These are phyloP conservation scores for Steinernema hermaphroditum DNA, from an alignment of 2,888 invertebrate species.

Conservation along the genomic window DNA sequence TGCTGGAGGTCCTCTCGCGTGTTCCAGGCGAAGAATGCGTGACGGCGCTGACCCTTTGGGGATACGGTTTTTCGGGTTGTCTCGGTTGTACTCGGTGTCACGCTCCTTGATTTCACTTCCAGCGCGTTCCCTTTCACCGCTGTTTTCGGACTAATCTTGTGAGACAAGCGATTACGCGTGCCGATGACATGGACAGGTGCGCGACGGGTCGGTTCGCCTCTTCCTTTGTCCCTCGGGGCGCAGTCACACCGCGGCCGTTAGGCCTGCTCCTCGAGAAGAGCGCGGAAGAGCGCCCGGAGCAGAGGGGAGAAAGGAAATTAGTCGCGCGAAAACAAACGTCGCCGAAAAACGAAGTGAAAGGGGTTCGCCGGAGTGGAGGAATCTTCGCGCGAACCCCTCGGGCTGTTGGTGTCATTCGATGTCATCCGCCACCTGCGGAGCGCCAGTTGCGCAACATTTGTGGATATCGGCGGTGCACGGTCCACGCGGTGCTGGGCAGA, in stretches of 20 bases:
- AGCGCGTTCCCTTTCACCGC: conserved; percentile 19
- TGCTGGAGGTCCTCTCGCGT: neutral
- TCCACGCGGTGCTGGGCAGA: neutral
- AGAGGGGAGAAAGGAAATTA: conserved; percentile 11
- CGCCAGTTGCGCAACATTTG: conserved; percentile 20
- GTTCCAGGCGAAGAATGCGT: conserved; percentile 1
- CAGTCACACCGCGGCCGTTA: neutral
- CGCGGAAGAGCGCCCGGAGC: neutral
- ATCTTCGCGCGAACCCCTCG: conserved; percentile 14
- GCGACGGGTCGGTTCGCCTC: conserved; percentile 15
- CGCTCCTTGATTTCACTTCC: conserved; percentile 20
- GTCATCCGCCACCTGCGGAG: conserved; percentile 1
- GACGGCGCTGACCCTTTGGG: neutral
- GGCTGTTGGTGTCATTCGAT: conserved; percentile 23
- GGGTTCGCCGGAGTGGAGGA: neutral
- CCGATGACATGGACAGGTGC: conserved; percentile 26
- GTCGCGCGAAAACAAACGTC: conserved; percentile 16
- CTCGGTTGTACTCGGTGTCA: conserved; percentile 18
- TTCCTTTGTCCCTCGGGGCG: conserved; percentile 15
- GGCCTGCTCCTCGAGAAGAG: conserved; percentile 12
- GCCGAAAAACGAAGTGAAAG: conserved; percentile 28
- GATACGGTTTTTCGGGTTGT: conserved; percentile 1
- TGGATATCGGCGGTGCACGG: neutral
- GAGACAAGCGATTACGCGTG: conserved; percentile 24
- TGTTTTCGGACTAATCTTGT: conserved; percentile 8